Conservation (phyloP, 2,797 vertebrate species). For the Sparidentex hasta region DNA sequence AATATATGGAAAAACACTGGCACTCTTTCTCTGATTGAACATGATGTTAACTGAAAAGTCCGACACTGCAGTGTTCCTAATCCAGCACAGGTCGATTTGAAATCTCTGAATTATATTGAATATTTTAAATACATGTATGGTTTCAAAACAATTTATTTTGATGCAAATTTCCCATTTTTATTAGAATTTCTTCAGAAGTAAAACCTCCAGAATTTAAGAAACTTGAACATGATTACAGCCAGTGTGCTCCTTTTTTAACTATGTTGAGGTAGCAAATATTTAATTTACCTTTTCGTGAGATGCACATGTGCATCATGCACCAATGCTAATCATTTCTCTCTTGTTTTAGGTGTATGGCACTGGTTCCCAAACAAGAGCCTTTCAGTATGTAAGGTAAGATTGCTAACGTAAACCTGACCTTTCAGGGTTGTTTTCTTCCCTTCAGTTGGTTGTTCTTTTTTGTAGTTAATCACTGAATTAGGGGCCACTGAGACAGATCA, state of each 20-base stretch:
- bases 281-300: background rate
- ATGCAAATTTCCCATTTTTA: background rate
- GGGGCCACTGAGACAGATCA: background rate
- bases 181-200: background rate
- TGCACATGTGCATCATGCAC: background rate
- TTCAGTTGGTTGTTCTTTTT: background rate
- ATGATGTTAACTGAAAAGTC: background rate
- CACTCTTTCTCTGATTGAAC: background rate
- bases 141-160: background rate
- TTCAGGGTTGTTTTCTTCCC: no score
- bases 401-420: background rate
- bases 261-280: background rate
- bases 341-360: conserved; percentile 93
- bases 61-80: background rate
- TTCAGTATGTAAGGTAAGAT: conserved; percentile 97
- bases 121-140: background rate
- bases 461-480: background rate
- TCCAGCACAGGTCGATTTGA: background rate
- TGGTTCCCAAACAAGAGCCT: conserved; percentile 96
- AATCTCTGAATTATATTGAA: background rate
- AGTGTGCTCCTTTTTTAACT: no score
- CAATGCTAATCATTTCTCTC: background rate
- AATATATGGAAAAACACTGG: background rate
- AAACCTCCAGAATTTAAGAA: background rate
- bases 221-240: no score